Evolutionary conservation across 53 echinoderm and acorn worm species (phyloP).

Genomic region (Stichopus horrens): DNA sequence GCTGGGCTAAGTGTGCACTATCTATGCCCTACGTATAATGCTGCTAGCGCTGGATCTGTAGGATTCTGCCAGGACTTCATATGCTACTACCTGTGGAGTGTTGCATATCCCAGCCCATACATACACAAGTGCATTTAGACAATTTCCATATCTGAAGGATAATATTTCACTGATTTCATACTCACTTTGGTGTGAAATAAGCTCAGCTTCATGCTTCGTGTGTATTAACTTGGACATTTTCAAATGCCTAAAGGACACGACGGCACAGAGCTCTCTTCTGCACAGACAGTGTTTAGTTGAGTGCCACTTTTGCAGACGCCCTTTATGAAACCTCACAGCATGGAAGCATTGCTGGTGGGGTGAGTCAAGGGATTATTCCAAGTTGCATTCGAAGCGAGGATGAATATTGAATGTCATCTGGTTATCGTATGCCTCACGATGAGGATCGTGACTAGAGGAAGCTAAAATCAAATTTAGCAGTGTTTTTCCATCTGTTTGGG

Average conservation of each 20-base stretch:
- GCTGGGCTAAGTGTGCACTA: no score
- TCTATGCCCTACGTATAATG: no score
- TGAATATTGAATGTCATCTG: not conserved
- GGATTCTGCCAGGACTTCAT: no score
- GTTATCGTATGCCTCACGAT: not conserved
- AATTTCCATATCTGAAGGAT: constrained; percentile 5
- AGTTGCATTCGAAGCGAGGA: not conserved
- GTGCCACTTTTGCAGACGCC: not conserved
- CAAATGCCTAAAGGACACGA: not conserved
- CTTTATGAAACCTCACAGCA: not conserved
- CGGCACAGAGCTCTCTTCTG: not conserved
- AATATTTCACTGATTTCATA: constrained; percentile 10
- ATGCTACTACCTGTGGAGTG: not conserved
- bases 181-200: constrained; percentile 1
- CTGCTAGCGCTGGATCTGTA: no score
- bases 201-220: not conserved
- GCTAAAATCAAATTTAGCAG: not conserved
- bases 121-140: not conserved
- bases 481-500: not conserved
- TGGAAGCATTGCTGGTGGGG: not conserved
- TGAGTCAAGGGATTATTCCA: not conserved
- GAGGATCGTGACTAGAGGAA: not conserved
- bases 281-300: not conserved
- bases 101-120: not conserved
- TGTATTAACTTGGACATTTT: not conserved